Base-by-base conservation (phyloP, 2,113 vertebrate species). In the Cyanocitta stelleri region DNA sequence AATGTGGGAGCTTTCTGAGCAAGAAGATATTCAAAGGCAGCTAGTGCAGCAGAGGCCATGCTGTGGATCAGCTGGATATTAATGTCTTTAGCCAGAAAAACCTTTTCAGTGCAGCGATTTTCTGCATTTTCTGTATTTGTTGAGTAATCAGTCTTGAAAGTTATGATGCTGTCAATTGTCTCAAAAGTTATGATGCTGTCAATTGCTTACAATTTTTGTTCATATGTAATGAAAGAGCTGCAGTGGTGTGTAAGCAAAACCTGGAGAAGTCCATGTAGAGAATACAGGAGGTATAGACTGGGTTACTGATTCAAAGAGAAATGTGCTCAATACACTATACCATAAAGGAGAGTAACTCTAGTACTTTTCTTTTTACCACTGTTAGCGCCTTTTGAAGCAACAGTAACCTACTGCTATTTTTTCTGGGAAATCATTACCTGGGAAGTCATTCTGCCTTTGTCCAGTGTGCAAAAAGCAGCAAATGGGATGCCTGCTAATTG, bases 1-100 rank as follows among this genome's bases (percentile, higher is more conserved):
- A 37, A 12, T 7, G 15, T 37, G 13, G 10, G 19, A 56, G 7
- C 4, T 77, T 81, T 59, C 39, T 0, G 0, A 8, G 16, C 35
- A 55, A 4, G 1, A 51, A 74, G 11, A 6, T 52, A 27, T 51
- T 69, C 55, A 39, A 75, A 89, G 24, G 39, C 52, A 92, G 7
- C 5, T 22, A 19, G 8, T 19, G 12, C 37, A 76, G 43, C n/a
- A 69, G 54, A 55, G 21, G 17, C 27, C 56, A 21, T 35, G 56
- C 32, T 61, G 14, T 73, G 63, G n/a, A 76, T 91, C 58, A 62
- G 56, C 55, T 4, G 19, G 23, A 58, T 13, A 5, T 63, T 52
- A 62, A 72, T 3, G 7, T 35, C 51, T 29, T 87, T 69, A 37
- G 12, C n/a, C 49, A 71, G 23, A 44, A 3, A 82, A 49, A 91